Conservation (phyloP, 1,140 invertebrate species). For the Aphelinus certus region DNA sequence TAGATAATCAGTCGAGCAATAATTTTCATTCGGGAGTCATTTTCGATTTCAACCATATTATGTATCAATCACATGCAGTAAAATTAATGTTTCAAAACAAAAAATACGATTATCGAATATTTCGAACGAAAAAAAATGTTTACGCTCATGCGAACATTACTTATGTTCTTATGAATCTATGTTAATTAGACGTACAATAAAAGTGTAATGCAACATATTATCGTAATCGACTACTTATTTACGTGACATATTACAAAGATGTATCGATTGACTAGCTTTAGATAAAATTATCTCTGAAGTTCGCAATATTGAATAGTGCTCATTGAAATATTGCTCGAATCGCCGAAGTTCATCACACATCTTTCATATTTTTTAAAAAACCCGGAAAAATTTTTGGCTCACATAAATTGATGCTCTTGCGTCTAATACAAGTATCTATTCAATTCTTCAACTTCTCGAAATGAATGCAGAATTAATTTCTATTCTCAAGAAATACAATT, state of each 20-base stretch:
- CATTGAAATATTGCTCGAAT: slow-evolving; percentile 31
- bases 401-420: no score
- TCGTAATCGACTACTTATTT: slow-evolving; percentile 32
- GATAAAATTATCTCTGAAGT: slow-evolving; percentile 39
- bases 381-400: no score
- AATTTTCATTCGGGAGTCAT: not conserved
- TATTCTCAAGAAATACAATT: no score
- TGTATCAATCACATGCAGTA: slow-evolving; percentile 9
- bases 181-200: slow-evolving; percentile 39
- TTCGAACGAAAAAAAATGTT: slow-evolving; percentile 20
- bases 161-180: slow-evolving; percentile 32
- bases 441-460: no score
- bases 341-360: slow-evolving; percentile 20
- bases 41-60: not conserved
- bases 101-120: slow-evolving; percentile 1
- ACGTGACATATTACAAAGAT: slow-evolving; percentile 40
- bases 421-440: no score
- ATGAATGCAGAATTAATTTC: no score
- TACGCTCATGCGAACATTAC: slow-evolving; percentile 11
- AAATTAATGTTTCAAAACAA: slow-evolving; percentile 38
- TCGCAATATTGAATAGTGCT: slow-evolving; percentile 29
- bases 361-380: not conserved
- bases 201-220: slow-evolving; percentile 38
- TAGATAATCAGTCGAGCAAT: slow-evolving; percentile 16
- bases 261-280: slow-evolving; percentile 50